phyloP scores from a whole-genome alignment of 2,113 vertebrate genomes.

The Triplophysa siluroides region DNA sequence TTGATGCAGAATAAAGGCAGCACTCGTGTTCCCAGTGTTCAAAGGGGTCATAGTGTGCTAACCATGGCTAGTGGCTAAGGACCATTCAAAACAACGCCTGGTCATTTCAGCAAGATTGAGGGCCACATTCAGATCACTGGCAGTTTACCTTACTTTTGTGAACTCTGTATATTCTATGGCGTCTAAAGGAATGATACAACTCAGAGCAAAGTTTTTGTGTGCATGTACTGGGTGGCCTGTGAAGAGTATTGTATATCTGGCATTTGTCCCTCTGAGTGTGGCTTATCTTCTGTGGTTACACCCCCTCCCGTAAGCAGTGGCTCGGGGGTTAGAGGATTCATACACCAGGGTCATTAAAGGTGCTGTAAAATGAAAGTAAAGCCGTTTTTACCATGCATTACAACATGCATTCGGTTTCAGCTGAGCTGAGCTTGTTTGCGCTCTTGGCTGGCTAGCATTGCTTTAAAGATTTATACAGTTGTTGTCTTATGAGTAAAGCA shows the following conservation, averaged over 20 bases:
- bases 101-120: background rate
- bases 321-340: constrained; percentile 7
- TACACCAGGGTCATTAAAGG: constrained; percentile 20
- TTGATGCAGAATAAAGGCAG: constrained; percentile 47
- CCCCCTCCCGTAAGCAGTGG: constrained; percentile 11
- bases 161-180: background rate
- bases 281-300: constrained; percentile 51
- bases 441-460: background rate
- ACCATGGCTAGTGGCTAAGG: background rate
- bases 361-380: constrained; percentile 41
- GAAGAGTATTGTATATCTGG: constrained; percentile 28
- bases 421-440: constrained; percentile 17
- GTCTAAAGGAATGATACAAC: background rate
- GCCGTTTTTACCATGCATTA: constrained; percentile 26
- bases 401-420: constrained; percentile 26
- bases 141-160: background rate
- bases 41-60: background rate
- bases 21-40: background rate
- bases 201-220: background rate
- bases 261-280: constrained; percentile 45
- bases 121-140: background rate
- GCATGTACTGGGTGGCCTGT: background rate
- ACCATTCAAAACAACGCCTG: too few relatives aligned
- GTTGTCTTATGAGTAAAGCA: background rate
- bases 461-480: constrained; percentile 18